Evolutionary conservation across 1,140 invertebrate genomes (phyloP).

Genomic region (Drosophila pectinifera): DNA sequence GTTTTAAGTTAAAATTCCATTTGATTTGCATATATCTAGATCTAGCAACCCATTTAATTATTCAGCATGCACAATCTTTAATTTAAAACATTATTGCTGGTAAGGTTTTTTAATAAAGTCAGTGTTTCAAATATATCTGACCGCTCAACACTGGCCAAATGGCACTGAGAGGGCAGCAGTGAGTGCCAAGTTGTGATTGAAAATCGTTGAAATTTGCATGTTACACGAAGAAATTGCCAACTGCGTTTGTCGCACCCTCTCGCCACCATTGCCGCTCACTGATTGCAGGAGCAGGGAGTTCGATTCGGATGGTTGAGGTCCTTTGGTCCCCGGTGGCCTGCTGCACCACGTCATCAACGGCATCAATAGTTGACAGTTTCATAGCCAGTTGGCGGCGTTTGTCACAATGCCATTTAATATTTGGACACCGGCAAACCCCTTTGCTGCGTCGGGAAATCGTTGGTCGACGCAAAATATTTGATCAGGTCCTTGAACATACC

Average conservation of each 20-base stretch:
- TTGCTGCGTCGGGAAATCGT: constrained; percentile 50
- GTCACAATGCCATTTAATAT: constrained; percentile 82
- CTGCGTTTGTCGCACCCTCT: constrained; percentile 50
- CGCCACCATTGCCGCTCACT: constrained; percentile 40
- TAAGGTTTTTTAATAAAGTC: neutral
- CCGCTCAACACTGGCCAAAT: constrained; percentile 27
- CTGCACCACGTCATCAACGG: constrained; percentile 53
- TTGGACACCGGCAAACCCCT: constrained; percentile 59
- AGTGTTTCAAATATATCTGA: neutral
- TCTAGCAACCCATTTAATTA: too few relatives aligned
- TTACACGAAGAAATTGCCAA: constrained; percentile 78
- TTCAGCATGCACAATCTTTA: too few relatives aligned
- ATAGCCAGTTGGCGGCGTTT: constrained; percentile 76
- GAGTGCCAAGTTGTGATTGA: constrained; percentile 68
- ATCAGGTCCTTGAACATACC: constrained; percentile 30
- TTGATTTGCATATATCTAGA: too few relatives aligned
- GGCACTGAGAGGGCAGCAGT: constrained; percentile 3
- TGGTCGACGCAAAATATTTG: constrained; percentile 67
- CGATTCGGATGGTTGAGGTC: constrained; percentile 6
- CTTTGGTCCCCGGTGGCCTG: constrained; percentile 11
- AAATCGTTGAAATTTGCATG: constrained; percentile 83
- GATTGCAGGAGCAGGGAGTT: too few relatives aligned
- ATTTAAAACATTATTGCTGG: too few relatives aligned
- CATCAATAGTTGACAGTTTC: constrained; percentile 78
- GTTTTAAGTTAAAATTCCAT: too few relatives aligned